Base-by-base conservation (phyloP, 2,113 vertebrate genomes). In the Dunckerocampus dactyliophorus region DNA sequence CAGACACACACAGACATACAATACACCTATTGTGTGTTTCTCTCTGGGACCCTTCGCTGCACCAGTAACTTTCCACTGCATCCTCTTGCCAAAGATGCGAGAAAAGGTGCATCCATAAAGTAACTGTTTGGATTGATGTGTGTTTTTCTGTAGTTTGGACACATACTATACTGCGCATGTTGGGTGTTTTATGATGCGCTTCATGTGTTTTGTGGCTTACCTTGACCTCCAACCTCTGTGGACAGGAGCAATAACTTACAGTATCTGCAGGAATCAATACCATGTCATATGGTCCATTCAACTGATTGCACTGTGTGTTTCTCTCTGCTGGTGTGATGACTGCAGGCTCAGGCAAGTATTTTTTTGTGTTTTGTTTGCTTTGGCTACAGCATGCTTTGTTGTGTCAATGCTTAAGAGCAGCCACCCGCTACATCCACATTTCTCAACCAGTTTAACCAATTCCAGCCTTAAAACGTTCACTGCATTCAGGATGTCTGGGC, bases 21-120 rank as follows among this genome's bases (percentile, higher is more conserved):
- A 72, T 76, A 55, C 70, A 67, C 54, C 64, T 48, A 74, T 78
- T 83, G 76, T 76, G 76, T 76, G 8, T 53, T 69, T 69, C 3
- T 42, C 22, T 6, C 53, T 37, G 52, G 63, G 67, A 55, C 48
- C 67, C 55, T 65, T 67, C 69, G 54, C 76, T 75, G 74, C 75
- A 78, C 71, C 69, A 75, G 81, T 65, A 72, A 79, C 83, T 79
- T 87, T 77, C 74, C 71, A 75, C 67, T 81, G 71, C 73, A 65
- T 64, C 10, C 65, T 55, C 2, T 82, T 70, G 61, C 21, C 1
- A 34, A 34, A 34, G 31, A 34, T 34, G 31, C 31, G 3, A 34
- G 31, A 6, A 20, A 55, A 62, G 71, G 56, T 59, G 51, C 69
- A 37, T 64, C 52, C 37, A 48, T 28, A 11, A 20, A 37, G 63